Percentiles rank a stretch among this genome's conserved stretches.
Evolutionary conservation across 2,797 vertebrate species (phyloP).

Genomic region (Argentina silus): DNA sequence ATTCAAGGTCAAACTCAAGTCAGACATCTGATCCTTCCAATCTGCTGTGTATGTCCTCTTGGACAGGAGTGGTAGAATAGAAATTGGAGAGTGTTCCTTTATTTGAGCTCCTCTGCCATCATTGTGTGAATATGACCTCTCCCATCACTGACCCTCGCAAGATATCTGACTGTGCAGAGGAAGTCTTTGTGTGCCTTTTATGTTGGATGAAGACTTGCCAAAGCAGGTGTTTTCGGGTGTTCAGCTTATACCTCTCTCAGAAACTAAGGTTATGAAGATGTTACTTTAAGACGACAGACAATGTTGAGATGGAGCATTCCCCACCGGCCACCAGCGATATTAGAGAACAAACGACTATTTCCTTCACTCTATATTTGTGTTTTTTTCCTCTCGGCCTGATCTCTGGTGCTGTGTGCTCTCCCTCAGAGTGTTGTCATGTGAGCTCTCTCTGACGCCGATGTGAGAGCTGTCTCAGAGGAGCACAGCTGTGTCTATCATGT

Average conservation of each 20-base stretch:
- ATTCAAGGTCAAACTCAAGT: background rate
- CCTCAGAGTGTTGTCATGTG: conserved; percentile 30
- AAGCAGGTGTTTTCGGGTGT: background rate
- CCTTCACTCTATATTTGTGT: conserved; percentile 1
- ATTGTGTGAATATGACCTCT: background rate
- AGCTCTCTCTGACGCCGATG: conserved; percentile 20
- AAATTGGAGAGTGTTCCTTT: background rate
- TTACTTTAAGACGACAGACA: background rate
- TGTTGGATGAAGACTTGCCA: background rate
- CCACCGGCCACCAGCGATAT: background rate
- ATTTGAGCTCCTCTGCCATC: background rate
- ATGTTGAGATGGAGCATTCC: background rate
- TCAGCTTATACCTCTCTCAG: background rate
- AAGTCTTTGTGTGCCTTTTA: background rate
- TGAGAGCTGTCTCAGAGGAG: conserved; percentile 34
- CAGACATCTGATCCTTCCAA: background rate
- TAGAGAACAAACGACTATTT: conserved; percentile 5
- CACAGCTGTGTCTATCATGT: conserved; percentile 18
- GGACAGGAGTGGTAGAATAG: background rate
- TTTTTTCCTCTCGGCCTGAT: background rate
- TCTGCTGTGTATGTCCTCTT: too few relatives aligned
- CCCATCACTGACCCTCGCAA: background rate
- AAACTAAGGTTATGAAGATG: background rate
- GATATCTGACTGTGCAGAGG: background rate
- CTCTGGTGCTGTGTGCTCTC: background rate